Base-by-base conservation (phyloP, 2,113 vertebrate species). In the Caranx melampygus region DNA sequence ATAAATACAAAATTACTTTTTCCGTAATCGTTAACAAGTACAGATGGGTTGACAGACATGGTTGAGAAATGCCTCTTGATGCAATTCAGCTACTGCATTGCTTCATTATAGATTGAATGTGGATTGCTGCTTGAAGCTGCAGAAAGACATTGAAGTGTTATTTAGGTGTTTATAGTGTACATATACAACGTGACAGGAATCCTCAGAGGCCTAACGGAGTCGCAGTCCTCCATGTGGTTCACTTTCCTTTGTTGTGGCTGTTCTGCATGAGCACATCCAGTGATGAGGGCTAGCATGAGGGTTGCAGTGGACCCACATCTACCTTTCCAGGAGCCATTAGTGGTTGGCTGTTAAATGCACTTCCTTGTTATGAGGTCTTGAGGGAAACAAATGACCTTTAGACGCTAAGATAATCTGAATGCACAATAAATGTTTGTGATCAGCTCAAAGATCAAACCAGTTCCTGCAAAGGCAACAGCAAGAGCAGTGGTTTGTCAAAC, bases 91-190 rank as follows among this genome's bases (percentile, higher is more conserved):
- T 37, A 6, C 45, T 34, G 14, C 35, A 57, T 62, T 49, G 59
- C 35, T 55, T 68, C 47, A 7, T 67, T 58, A 34, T 21, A 40
- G 18, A 63, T 20, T 74, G 49, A 21, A 66, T 69, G 54, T 75
- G 55, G 69, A n/a, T 65, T 16, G 52, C 16, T 20, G 11, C 8
- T 79, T 51, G 20, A 37, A 37, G 60, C 70, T 47, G 57, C 78
- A 79, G 52, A 61, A 21, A 33, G 52, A 15, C 69, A 20, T 58
- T 40, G 13, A 20, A 57, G 14, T 45, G 21, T 69, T 78, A 4
- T 88, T 69, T 81, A 49, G 58, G 21, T 89, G 91, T 91, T 90
- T 91, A 66, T 40, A 74, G 79, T 89, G 70, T 83, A 85, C 60
- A 90, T 69, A 88, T 5, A 64, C 61, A 83, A 66, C 15, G 3